Conservation (phyloP, 2,888 invertebrate genomes). For the Ceriagrion tenellum region DNA sequence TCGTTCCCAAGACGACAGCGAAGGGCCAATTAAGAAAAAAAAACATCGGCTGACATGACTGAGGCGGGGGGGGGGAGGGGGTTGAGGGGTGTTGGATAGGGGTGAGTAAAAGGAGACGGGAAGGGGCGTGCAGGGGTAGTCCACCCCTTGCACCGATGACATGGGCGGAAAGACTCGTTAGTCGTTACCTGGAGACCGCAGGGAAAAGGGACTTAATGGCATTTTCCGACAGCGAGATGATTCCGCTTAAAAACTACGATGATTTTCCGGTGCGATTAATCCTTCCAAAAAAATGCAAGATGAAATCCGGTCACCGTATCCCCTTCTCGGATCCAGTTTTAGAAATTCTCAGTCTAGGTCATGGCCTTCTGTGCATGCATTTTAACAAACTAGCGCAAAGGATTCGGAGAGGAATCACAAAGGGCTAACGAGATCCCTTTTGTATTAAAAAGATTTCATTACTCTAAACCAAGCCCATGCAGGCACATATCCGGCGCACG, state of each 20-base stretch:
- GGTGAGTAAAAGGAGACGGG: not conserved
- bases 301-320: not conserved
- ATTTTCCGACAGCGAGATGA: not conserved
- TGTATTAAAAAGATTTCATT: not conserved
- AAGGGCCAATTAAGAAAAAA: slow-evolving; percentile 31
- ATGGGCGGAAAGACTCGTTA: not conserved
- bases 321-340: not conserved
- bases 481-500: not conserved
- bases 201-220: not conserved
- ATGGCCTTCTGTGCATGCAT: not conserved
- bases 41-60: not conserved
- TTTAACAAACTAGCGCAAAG: not conserved
- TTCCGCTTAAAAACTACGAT: not conserved
- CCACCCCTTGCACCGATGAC: not conserved
- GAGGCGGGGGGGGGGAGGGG: not conserved
- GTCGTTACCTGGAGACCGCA: not conserved
- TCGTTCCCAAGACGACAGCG: slow-evolving; percentile 29
- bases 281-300: not conserved
- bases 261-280: not conserved
- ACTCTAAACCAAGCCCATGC: not conserved
- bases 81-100: not conserved
- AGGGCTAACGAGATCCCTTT: not conserved
- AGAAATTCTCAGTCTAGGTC: not conserved
- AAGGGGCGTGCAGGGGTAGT: not conserved
- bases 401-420: not conserved